phyloP scores from a whole-genome alignment of 2,888 invertebrate species.

The Phania funesta region DNA sequence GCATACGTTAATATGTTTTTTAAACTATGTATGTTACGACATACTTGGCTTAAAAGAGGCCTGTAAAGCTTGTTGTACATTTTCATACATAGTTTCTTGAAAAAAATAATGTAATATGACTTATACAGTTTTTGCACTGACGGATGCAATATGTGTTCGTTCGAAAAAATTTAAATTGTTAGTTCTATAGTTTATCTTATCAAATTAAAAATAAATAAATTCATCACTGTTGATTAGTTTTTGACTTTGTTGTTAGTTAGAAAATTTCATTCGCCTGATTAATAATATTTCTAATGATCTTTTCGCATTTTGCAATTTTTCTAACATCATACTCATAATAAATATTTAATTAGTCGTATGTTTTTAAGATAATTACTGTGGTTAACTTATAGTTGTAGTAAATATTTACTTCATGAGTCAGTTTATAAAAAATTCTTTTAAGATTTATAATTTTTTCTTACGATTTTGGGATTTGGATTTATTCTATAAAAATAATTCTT shows the following conservation, averaged over 20 bases:
- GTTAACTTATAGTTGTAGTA: not conserved
- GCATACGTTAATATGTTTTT: too few species aligned
- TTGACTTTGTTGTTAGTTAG: not conserved
- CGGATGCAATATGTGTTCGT: too few species aligned
- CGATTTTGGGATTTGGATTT: too few species aligned
- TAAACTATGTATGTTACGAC: too few species aligned
- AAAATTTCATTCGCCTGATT: not conserved
- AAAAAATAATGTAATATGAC: too few species aligned
- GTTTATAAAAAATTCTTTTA: not conserved
- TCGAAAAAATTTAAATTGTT: not conserved
- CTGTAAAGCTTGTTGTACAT: too few species aligned
- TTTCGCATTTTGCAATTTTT: not conserved
- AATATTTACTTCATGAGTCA: not conserved
- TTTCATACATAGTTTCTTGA: too few species aligned
- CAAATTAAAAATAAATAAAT: slow-evolving; percentile 29
- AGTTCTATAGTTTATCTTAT: slow-evolving; percentile 42
- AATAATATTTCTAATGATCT: not conserved
- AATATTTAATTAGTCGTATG: not conserved
- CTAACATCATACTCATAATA: too few species aligned
- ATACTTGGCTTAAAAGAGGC: too few species aligned
- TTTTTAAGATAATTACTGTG: not conserved
- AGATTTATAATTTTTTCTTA: too few species aligned
- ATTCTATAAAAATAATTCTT: too few species aligned
- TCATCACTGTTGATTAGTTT: slow-evolving; percentile 10
- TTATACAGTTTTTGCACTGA: too few species aligned